Evolutionary conservation across 1,140 invertebrate genomes (phyloP), one percentile per base, ranked within the genome.

Genomic region (Palaemon carinicauda): DNA sequence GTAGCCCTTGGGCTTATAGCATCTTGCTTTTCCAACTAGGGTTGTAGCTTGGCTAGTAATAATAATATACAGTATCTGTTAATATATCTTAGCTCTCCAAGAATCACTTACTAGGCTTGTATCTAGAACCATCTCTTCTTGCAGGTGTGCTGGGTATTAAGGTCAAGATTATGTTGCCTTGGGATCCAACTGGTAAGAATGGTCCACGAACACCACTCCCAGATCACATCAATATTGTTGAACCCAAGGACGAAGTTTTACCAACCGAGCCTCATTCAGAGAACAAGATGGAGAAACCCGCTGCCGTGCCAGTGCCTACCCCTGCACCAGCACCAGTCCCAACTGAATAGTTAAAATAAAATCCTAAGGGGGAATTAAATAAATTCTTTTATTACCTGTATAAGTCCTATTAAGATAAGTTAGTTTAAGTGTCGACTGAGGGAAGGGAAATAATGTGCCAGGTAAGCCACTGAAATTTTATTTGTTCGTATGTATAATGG

Each of bases 161-260:
- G 93, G 98, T 99, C 0, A 99, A 99, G 93, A 99, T 99, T 91
- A 99, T 99, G 99, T 95, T 99, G 92, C 97, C 98, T 51, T 98
- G 97, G 94, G 99, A 99, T 93, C 95, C 97, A 74, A 96, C 95
- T 92, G 98, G 98, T 91, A 99, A 99, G 93, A 97, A 95, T 90
- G 98, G 98, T 87, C 98, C 98, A 50, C 99, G 98, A 93, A 96
- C 96, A 91, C 98, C 98, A 60, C 94, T 99, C 87, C 99, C 99
- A 80, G 98, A 99, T 92, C 96, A 98, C 92, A 97, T 99, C 88
- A 95, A 94, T 89, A 98, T 99, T 90, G 95, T 96, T 50, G 97
- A 98, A 93, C 97, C 98, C 65, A 99, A 99, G 92, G 93, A 94
- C 24, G 93, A 94, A 85, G 96, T 87, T 29, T 14, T 90, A 54